Evolutionary conservation across 2,797 vertebrate species (phyloP), one percentile per base, ranked within the genome.

Genomic region (Chrosomus eos): DNA sequence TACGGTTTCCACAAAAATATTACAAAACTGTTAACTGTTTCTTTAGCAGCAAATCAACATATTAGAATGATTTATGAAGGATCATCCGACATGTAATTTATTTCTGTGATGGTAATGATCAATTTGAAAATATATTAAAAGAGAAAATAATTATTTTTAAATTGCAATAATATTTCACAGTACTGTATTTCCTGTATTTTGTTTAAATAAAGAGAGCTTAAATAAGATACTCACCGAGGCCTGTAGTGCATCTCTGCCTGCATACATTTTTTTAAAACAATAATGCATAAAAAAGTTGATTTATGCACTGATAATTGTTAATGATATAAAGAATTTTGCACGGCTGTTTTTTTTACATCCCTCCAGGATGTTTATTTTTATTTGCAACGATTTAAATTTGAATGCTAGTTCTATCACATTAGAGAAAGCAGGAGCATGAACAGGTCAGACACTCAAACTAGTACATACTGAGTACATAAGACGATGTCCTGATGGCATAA

Each of bases 401-500:
- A n/a, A 45, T 5, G 13, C 19, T 48, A 14, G 45, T 51, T 73
- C 45, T 73, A 21, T 55, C 3, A n/a, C 28, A 74, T 75, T 55
- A 58, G 21, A 55, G 11, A 14, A 55, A 16, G 28, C 55, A 40
- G n/a, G 38, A 40, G 74, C 58, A 14, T 2, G 10, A 13, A 60
- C n/a, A 79, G 58, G 60, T 48, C 77, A 66, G 60, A 33, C 26
- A 21, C 74, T 26, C 36, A 26, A 40, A 40, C 75, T 11, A 77
- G 36, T 43, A 21, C 23, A 64, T 31, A 21, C 18, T 64, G n/a
- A 64, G 8, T 3, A 45, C 26, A 79, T 19, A 7, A 53, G 45
- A 70, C 23, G 33, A 53, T 40, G 64, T 23, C 26, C 79, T 68
- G 31, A 55, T 53, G 79, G 28, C 48, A 26, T 70, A 81, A 81